These are phyloP conservation scores for Drosophila pseudotakahashii DNA, from an alignment of 2,888 invertebrate species.

Conservation along the genomic window DNA sequence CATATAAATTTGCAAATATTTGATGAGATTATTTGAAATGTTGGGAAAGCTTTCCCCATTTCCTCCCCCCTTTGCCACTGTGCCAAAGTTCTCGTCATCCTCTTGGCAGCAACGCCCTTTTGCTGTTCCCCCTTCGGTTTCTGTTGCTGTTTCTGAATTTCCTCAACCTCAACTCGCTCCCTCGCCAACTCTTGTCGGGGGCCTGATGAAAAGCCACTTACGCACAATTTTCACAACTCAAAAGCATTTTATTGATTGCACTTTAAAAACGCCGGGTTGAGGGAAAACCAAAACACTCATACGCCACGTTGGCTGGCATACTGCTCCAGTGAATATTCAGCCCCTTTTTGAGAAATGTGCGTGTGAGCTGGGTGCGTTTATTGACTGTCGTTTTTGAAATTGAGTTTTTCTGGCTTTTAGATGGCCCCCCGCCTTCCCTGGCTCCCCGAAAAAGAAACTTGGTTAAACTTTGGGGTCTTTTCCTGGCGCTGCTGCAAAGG, in stretches of 20 bases:
- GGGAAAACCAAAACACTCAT: slow-evolving; percentile 56
- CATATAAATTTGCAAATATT: slow-evolving; percentile 9
- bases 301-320: slow-evolving; percentile 50
- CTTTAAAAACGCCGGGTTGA: slow-evolving; percentile 58
- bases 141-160: slow-evolving; percentile 32
- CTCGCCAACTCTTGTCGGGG: slow-evolving; percentile 5
- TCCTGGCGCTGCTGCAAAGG: slow-evolving; percentile 46
- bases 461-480: slow-evolving; percentile 54
- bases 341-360: slow-evolving; percentile 4
- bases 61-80: slow-evolving; percentile 14
- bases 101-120: slow-evolving; percentile 49
- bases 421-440: slow-evolving; percentile 6
- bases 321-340: slow-evolving; percentile 20
- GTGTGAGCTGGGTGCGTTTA: slow-evolving; percentile 48
- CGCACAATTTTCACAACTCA: slow-evolving; percentile 72
- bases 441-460: slow-evolving; percentile 34
- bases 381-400: slow-evolving; percentile 64
- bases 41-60: neutral
- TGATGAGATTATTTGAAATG: neutral
- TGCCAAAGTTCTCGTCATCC: slow-evolving; percentile 16
- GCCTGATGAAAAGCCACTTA: slow-evolving; percentile 68
- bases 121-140: slow-evolving; percentile 51
- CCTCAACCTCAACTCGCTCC: slow-evolving; percentile 6
- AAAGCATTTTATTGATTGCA: slow-evolving; percentile 72
- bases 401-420: slow-evolving; percentile 60